Conservation (phyloP, 2,113 vertebrate species). For the Conger conger region DNA sequence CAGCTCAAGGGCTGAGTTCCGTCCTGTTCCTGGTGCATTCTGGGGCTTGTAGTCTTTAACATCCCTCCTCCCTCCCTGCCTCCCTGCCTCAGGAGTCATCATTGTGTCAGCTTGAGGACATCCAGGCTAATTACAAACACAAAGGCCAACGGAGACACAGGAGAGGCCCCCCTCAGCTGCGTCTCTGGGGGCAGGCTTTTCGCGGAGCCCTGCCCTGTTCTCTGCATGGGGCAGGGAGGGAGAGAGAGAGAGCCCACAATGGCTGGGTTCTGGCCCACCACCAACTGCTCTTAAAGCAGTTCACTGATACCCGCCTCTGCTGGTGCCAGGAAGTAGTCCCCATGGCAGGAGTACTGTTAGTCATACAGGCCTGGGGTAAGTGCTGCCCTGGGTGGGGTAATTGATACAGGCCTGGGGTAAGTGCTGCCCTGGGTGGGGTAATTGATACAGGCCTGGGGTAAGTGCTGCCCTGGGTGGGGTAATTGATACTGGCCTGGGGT, state of each 20-base stretch:
- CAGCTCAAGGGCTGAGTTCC: background rate
- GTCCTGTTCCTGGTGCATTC: background rate
- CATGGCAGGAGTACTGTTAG: too few species aligned
- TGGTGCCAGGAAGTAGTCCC: too few species aligned
- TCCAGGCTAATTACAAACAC: slow-evolving; percentile 1
- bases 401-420: background rate
- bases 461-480: background rate
- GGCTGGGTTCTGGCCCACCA: background rate
- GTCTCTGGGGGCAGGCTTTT: background rate
- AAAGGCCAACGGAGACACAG: background rate
- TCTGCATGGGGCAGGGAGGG: background rate
- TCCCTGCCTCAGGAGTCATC: background rate
- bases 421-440: background rate
- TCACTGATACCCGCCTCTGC: too few species aligned
- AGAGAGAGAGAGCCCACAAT: background rate
- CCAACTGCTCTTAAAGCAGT: background rate
- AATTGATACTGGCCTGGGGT: background rate
- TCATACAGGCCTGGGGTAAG: background rate
- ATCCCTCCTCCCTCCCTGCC: background rate
- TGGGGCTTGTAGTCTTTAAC: background rate
- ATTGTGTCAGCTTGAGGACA: background rate
- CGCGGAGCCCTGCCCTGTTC: background rate
- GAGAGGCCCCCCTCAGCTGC: background rate
- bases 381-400: background rate
- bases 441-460: background rate